A percentile compares a stretch with the other conserved stretches of the same genome.
These are phyloP conservation scores for Lithophane socia DNA, from an alignment of 2,888 invertebrate genomes.

Conservation along the genomic window DNA sequence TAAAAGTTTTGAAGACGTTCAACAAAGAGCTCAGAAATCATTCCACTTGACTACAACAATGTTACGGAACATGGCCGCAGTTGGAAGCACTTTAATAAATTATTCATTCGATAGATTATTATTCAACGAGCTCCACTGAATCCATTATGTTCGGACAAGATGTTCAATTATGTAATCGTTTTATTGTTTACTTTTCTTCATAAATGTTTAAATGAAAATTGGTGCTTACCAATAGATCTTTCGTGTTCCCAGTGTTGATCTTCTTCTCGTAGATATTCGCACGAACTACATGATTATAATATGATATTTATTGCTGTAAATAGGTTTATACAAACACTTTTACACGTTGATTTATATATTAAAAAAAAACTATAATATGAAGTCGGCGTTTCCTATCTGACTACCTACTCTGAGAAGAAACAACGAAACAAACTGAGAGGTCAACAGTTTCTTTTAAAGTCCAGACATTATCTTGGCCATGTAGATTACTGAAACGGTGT, in stretches of 20 bases:
- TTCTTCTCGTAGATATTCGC: neutral
- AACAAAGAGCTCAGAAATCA: slow-evolving; percentile 15
- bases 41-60: slow-evolving; percentile 18
- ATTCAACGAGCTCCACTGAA: slow-evolving; percentile 52
- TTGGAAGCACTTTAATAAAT: slow-evolving; percentile 39
- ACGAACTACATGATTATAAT: neutral
- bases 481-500: neutral
- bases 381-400: neutral
- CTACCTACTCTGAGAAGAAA: neutral
- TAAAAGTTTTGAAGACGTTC: neutral
- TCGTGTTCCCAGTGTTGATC: neutral
- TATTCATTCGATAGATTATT: slow-evolving; percentile 55
- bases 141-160: slow-evolving; percentile 46
- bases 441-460: neutral
- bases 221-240: too few species aligned
- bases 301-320: neutral
- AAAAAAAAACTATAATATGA: too few species aligned
- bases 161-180: slow-evolving; percentile 38
- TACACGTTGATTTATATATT: too few species aligned
- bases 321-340: neutral
- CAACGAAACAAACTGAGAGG: neutral
- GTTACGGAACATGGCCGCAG: slow-evolving; percentile 19
- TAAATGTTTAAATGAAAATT: neutral
- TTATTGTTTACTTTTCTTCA: slow-evolving; percentile 36
- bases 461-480: neutral